Percentiles rank a stretch among this genome's conserved stretches.
phyloP scores from a whole-genome alignment of 2,888 invertebrate species.

The Rhingia rostrata region DNA sequence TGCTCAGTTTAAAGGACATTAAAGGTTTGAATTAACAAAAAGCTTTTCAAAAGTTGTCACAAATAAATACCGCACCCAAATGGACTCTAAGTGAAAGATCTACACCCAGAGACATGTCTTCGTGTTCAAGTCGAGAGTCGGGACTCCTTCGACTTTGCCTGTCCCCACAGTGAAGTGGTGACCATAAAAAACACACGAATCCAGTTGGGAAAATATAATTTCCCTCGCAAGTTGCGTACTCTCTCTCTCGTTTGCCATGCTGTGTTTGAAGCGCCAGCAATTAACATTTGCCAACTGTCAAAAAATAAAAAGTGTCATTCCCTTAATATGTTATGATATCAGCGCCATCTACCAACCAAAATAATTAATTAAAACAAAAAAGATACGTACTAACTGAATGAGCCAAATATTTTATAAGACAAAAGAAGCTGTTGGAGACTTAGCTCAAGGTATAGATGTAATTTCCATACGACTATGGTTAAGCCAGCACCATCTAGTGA shows the following conservation, averaged over 20 bases:
- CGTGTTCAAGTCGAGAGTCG: slow-evolving; percentile 13
- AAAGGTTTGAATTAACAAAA: too few species aligned
- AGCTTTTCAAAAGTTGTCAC: too few species aligned
- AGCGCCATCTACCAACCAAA: too few species aligned
- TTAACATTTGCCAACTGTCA: slow-evolving; percentile 74
- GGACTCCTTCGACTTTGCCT: neutral
- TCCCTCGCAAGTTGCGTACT: slow-evolving; percentile 42
- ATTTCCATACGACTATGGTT: too few species aligned
- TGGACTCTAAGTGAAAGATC: slow-evolving; percentile 67
- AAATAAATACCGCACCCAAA: slow-evolving; percentile 56
- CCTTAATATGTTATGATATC: too few species aligned
- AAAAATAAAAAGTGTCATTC: slow-evolving; percentile 25
- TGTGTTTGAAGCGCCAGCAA: slow-evolving; percentile 66
- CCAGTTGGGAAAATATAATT: slow-evolving; percentile 15
- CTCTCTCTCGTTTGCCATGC: slow-evolving; percentile 7
- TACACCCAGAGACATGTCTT: slow-evolving; percentile 61
- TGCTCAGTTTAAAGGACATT: too few species aligned
- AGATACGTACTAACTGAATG: too few species aligned
- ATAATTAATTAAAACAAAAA: too few species aligned
- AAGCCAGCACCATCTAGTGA: too few species aligned
- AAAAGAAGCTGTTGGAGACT: too few species aligned
- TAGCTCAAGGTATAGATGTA: too few species aligned
- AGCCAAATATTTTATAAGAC: too few species aligned
- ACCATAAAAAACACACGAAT: slow-evolving; percentile 39
- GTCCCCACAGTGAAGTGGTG: slow-evolving; percentile 42